Evolutionary conservation across 2,113 vertebrate genomes (phyloP).

Genomic region (Otolemur garnettii): DNA sequence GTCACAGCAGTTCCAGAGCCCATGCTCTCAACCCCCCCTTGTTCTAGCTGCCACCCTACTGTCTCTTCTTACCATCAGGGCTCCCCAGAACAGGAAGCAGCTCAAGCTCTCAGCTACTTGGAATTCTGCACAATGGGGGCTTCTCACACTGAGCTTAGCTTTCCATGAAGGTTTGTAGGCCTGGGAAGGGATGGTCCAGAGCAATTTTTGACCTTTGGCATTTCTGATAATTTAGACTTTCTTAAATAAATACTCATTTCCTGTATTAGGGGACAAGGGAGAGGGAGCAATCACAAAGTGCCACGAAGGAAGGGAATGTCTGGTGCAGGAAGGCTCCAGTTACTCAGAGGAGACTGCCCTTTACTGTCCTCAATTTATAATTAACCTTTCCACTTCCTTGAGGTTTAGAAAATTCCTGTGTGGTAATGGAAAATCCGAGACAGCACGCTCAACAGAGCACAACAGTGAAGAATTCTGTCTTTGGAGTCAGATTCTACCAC

Average conservation of each 20-base stretch:
- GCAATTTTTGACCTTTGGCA: background rate
- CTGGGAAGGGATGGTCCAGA: background rate
- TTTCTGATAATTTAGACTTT: background rate
- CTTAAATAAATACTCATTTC: background rate
- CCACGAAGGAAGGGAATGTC: background rate
- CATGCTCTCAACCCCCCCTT: background rate
- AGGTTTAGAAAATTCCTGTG: background rate
- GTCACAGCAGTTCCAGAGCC: no score
- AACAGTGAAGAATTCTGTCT: background rate
- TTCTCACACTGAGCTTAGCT: background rate
- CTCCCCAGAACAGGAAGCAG: background rate
- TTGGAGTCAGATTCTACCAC: background rate
- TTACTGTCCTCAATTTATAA: background rate
- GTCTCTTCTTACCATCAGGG: background rate
- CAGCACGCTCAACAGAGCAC: background rate
- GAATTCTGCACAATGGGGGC: background rate
- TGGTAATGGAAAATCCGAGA: background rate
- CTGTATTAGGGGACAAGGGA: background rate
- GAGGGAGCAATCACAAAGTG: background rate
- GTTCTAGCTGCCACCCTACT: background rate
- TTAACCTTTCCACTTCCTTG: background rate
- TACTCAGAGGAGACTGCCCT: background rate
- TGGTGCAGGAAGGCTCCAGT: background rate
- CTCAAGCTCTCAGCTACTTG: background rate
- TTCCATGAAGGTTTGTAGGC: background rate